A percentile compares a stretch with the other conserved stretches of the same genome.
Evolutionary conservation across 1,140 invertebrate species (phyloP).

Genomic region (Eubasilissa regina): DNA sequence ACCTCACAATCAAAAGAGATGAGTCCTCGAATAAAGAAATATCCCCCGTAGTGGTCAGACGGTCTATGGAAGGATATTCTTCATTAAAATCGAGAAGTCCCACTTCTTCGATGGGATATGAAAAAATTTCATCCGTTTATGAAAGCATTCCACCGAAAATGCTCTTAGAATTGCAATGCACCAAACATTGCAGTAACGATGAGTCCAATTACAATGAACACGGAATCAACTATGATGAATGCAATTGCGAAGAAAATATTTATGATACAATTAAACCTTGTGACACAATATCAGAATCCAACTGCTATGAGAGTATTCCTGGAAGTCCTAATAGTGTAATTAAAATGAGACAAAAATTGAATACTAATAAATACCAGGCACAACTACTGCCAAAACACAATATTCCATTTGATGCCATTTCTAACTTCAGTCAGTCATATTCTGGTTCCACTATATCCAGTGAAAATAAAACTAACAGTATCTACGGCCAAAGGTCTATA

Average conservation of each 20-base stretch:
- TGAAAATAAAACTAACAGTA: slow-evolving; percentile 78
- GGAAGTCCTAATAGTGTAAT: slow-evolving; percentile 69
- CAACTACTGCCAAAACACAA: slow-evolving; percentile 65
- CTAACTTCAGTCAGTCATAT: slow-evolving; percentile 71
- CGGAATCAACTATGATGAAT: slow-evolving; percentile 67
- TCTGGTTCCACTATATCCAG: slow-evolving; percentile 75
- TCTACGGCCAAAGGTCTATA: slow-evolving; percentile 74
- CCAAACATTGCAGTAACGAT: slow-evolving; percentile 46
- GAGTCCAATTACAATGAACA: slow-evolving; percentile 63
- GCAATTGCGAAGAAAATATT: slow-evolving; percentile 73
- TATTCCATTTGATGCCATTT: slow-evolving; percentile 68
- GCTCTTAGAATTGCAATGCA: slow-evolving; percentile 60
- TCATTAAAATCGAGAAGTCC: slow-evolving; percentile 69
- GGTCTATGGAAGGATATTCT: slow-evolving; percentile 57
- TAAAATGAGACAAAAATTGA: slow-evolving; percentile 65
- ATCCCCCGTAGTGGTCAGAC: not conserved
- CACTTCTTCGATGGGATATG: slow-evolving; percentile 69
- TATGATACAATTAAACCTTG: slow-evolving; percentile 75
- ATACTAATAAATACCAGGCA: slow-evolving; percentile 61
- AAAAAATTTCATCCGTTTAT: slow-evolving; percentile 71
- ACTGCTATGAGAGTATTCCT: slow-evolving; percentile 75
- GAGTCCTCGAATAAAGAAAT: not conserved
- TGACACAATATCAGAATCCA: slow-evolving; percentile 69
- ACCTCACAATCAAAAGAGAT: slow-evolving; percentile 1
- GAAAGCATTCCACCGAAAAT: slow-evolving; percentile 67